A percentile compares a stretch with the other conserved stretches of the same genome.
Evolutionary conservation across 2,113 vertebrate genomes (phyloP).

Genomic region (Collichthys lucidus): DNA sequence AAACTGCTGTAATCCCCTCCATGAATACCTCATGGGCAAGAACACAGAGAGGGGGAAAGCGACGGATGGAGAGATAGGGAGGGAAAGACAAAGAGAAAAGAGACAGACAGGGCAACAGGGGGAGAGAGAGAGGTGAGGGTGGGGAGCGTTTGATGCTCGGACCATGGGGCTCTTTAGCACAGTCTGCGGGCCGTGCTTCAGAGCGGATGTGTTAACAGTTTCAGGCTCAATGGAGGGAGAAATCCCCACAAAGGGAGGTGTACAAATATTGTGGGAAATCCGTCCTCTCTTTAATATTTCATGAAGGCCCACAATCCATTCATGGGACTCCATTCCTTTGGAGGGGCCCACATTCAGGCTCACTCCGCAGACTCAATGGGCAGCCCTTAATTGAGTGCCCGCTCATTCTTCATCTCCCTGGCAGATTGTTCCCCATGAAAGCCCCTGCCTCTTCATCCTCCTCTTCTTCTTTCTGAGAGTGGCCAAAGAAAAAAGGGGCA

Average conservation of each 20-base stretch:
- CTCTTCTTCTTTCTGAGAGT: constrained; percentile 85
- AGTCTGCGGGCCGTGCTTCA: constrained; percentile 80
- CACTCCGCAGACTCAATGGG: constrained; percentile 87
- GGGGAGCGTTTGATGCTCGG: constrained; percentile 78
- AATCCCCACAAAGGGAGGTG: constrained; percentile 92
- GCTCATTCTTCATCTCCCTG: constrained; percentile 88
- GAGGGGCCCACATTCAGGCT: constrained; percentile 88
- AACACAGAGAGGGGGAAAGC: constrained; percentile 50
- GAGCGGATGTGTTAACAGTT: constrained; percentile 95
- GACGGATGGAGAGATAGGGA: constrained; percentile 53
- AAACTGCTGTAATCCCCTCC: constrained; percentile 84
- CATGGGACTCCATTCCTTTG: constrained; percentile 90
- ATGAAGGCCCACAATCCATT: constrained; percentile 90
- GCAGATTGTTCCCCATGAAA: constrained; percentile 87
- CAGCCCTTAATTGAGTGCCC: constrained; percentile 95
- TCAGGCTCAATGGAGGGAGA: constrained; percentile 94
- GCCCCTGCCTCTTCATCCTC: constrained; percentile 85
- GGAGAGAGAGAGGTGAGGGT: constrained; percentile 57
- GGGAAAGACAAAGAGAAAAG: constrained; percentile 55
- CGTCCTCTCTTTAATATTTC: constrained; percentile 89
- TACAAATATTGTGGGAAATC: constrained; percentile 97
- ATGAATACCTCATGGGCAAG: constrained; percentile 84
- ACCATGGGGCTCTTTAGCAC: constrained; percentile 77
- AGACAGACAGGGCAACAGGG: constrained; percentile 51
- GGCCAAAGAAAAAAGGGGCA: constrained; percentile 85